Percentiles rank a stretch among this genome's conserved stretches.
These are phyloP conservation scores for Anagrus nilaparvatae DNA, from an alignment of 1,140 invertebrate species.

Conservation along the genomic window DNA sequence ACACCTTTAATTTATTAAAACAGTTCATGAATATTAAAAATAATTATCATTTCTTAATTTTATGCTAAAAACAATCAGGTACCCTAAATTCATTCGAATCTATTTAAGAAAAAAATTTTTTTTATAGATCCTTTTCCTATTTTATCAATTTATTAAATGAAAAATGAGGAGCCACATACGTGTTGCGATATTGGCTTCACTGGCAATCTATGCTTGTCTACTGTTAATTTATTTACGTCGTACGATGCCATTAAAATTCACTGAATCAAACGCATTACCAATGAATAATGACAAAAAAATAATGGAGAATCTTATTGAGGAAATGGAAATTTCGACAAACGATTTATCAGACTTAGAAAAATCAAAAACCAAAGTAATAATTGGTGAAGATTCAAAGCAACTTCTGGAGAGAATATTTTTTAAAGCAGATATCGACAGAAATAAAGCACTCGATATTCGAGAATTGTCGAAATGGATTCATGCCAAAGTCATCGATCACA, in stretches of 20 bases:
- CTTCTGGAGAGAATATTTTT: slow-evolving; percentile 44
- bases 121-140: no score
- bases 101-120: no score
- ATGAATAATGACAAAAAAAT: slow-evolving; percentile 15
- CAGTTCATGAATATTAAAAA: no score
- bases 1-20: no score
- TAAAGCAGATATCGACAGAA: slow-evolving; percentile 57
- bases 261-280: slow-evolving; percentile 1
- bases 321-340: slow-evolving; percentile 23
- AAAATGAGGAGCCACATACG: no score
- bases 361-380: no score
- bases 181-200: slow-evolving; percentile 30
- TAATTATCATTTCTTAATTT: no score
- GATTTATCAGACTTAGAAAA: no score
- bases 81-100: no score
- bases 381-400: slow-evolving; percentile 32
- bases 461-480: slow-evolving; percentile 67
- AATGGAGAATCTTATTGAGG: slow-evolving; percentile 24
- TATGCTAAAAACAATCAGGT: no score
- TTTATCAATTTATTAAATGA: no score
- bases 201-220: slow-evolving; percentile 30
- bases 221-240: slow-evolving; percentile 30
- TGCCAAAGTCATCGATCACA: slow-evolving; percentile 63
- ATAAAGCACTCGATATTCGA: slow-evolving; percentile 49
- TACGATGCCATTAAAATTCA: slow-evolving; percentile 26